Base-by-base conservation (phyloP, 2,888 invertebrate species). In the Myopa testacea region DNA sequence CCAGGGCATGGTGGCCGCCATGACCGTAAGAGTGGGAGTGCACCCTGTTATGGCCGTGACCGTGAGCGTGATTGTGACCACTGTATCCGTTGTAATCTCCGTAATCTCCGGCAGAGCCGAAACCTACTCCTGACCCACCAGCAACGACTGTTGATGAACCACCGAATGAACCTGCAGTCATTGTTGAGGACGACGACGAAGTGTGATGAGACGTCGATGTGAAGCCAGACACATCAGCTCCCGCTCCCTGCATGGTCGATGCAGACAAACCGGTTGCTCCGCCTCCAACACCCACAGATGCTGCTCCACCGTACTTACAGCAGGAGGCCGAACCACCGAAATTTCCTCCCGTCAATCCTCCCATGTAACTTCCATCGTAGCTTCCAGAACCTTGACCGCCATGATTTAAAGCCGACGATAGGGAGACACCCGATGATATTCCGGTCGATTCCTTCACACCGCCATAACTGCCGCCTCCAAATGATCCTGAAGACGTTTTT, bases 61-160 rank as follows among this genome's bases (percentile, higher is more conserved):
- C 67, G 1, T 70, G 72, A 7, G n/a, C 63, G 5, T 67, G 58
- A 0, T 50, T 68, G 37, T 62, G 68, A 63, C 16, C 69, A 14
- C 72, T 34, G 8, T 60, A 12, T 26, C 77, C 73, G 16, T 19
- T 62, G 26, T 38, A 12, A 14, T 78, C 69, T 5, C 79, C 78
- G 62, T 55, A 16, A 7, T 77, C 76, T 16, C 79, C 80, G 38
- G 16, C 10, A 5, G 55, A 55, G 14, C 16, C 55, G 55, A 38
- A 65, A 71, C 52, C 38, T 6, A 72, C 76, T 37, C 75, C 63
- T 7, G 45, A 40, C 26, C 63, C 74, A 14, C 75, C 72, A 45
- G 63, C 60, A 16, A 16, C 4, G 40, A 52, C 67, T 4, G 70
- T 8, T 19, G 52, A 67, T 37, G 65, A 26, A 12, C 55, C 73